Percentiles rank a stretch among this genome's conserved stretches.
These are phyloP conservation scores for Trogon melanurus DNA, from an alignment of 2,113 vertebrate genomes.

Conservation along the genomic window DNA sequence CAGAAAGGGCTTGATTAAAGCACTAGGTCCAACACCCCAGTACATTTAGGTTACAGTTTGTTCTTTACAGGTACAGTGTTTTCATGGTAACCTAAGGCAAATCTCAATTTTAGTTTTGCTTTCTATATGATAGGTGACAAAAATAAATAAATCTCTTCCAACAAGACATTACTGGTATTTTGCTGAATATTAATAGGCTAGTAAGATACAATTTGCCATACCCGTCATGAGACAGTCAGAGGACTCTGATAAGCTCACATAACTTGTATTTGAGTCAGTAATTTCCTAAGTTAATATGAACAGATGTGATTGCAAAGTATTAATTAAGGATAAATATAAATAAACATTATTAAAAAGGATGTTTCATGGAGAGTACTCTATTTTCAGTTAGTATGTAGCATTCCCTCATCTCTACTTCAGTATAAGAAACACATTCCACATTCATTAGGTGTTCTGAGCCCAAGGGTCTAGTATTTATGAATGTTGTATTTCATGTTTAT, in stretches of 20 bases:
- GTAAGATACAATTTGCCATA: background rate
- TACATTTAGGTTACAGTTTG: background rate
- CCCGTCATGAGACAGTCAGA: background rate
- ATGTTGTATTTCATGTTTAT: constrained; percentile 67
- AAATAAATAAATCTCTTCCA: background rate
- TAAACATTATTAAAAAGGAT: background rate
- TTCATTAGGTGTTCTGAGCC: constrained; percentile 36
- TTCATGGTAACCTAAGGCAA: background rate
- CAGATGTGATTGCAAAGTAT: background rate
- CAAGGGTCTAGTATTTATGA: constrained; percentile 43
- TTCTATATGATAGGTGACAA: background rate
- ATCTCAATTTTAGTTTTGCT: background rate
- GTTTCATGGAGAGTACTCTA: background rate
- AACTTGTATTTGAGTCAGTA: background rate
- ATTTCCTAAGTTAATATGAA: background rate
- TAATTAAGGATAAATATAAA: constrained; percentile 1
- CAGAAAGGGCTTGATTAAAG: background rate
- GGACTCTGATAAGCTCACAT: background rate
- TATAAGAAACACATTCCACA: constrained; percentile 4
- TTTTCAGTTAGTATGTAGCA: background rate
- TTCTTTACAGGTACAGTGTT: constrained; percentile 9
- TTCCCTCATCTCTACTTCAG: background rate
- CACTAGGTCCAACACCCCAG: background rate
- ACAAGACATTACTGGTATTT: constrained; percentile 2
- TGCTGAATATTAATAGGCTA: background rate